Evolutionary conservation across 2,888 invertebrate species (phyloP).

Genomic region (Philereme vetulata): DNA sequence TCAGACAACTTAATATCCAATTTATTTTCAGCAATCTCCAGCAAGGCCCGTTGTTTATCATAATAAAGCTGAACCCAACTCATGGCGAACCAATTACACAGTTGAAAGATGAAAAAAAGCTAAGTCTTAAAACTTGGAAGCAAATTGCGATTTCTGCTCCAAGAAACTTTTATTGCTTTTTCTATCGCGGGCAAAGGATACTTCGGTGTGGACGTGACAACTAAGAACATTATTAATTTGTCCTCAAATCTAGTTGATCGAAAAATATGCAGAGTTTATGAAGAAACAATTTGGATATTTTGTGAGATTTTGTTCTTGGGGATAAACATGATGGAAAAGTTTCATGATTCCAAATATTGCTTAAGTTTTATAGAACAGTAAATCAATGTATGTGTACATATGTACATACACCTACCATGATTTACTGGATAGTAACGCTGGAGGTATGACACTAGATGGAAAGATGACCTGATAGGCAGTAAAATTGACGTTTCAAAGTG

Average conservation of each 20-base stretch:
- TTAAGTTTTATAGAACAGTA: too few species aligned
- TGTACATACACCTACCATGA: too few species aligned
- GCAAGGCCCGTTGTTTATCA: constrained; percentile 18
- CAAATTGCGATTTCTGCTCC: constrained; percentile 69
- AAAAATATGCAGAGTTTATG: neutral
- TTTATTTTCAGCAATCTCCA: constrained; percentile 3
- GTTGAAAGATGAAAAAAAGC: constrained; percentile 51
- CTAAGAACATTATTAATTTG: constrained; percentile 31
- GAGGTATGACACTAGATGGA: too few species aligned
- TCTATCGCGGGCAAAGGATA: constrained; percentile 45
- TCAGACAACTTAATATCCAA: too few species aligned
- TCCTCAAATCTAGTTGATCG: neutral
- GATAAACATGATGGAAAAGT: too few species aligned
- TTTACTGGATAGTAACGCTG: too few species aligned
- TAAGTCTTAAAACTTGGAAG: constrained; percentile 46
- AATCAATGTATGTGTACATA: too few species aligned
- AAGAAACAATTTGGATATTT: neutral
- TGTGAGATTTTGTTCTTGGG: neutral
- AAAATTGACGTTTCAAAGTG: too few species aligned
- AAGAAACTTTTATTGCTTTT: constrained; percentile 72
- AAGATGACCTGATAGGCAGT: too few species aligned
- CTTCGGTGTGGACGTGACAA: constrained; percentile 35
- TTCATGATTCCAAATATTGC: too few species aligned
- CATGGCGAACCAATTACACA: constrained; percentile 54
- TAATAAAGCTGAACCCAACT: constrained; percentile 35